Base-by-base conservation (phyloP, 2,888 invertebrate species). In the Phengaris arion region DNA sequence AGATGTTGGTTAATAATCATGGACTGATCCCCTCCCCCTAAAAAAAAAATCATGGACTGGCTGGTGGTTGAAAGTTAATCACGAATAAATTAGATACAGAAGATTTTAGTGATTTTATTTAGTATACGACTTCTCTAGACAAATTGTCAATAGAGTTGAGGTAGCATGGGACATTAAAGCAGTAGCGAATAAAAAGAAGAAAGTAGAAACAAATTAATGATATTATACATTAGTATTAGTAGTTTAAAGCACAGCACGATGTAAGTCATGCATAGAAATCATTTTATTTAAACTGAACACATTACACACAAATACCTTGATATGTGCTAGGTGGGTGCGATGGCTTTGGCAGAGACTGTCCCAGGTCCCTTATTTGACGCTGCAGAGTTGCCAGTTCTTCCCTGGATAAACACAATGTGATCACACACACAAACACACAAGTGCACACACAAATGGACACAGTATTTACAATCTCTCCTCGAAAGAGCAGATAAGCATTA, bases 371-470 rank as follows among this genome's bases (percentile, higher is more conserved):
- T 96, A 96, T 94, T 95, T 95, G 96, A 95, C 94, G 96, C 95
- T 96, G 96, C 95, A 96, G 94, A 94, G 94, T 95, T 95, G 95
- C 96, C 96, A 96, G 95, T 94, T 96, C 96, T 95, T 96, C 85
- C 94, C 94, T 94, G 94, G 85, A 91, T 85, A 87, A 82, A 82
- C 80, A 83, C 86, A 88, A 84, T 94, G 96, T 96, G 94, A 87
- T 93, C 88, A 90, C 88, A 90, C 89, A 86, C 88, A 89, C 57
- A 77, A 78, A 80, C 78, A 80, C 83, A 77, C 79, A 75, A 52
- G 54, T 7, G 51, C 8, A 74, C 68, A 69, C 15, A 75, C 72
- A 70, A 13, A 57, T 45, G 12, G 15, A 74, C 68, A 51, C n/a
- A 74, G 57, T 76, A 74, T 15, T 12, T 35, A 74, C 74, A 68